Conservation (phyloP, 2,888 invertebrate species). For the Tiliacea aurago region DNA sequence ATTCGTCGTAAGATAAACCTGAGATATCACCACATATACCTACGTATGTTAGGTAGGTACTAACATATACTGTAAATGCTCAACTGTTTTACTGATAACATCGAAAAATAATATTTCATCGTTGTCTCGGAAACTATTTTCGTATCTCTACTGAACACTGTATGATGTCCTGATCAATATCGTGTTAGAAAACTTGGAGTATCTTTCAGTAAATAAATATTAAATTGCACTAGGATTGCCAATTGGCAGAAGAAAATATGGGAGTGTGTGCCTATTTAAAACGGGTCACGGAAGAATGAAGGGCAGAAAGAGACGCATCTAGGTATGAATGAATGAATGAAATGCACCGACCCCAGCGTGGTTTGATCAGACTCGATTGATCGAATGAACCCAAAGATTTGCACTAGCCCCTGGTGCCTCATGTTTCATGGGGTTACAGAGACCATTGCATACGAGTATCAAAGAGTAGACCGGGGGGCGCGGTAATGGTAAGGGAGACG, state of each 20-base stretch:
- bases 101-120: slow-evolving; percentile 59
- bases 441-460: no score
- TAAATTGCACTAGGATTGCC: slow-evolving; percentile 1
- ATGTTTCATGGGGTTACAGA: no score
- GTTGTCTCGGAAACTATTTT: slow-evolving; percentile 32
- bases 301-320: background rate
- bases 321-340: no score
- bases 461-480: no score
- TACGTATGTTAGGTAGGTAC: slow-evolving; percentile 65
- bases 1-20: slow-evolving; percentile 75
- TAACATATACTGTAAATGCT: slow-evolving; percentile 16
- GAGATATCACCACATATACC: slow-evolving; percentile 61
- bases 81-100: slow-evolving; percentile 36
- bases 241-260: slow-evolving; percentile 11
- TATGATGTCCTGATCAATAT: slow-evolving; percentile 30
- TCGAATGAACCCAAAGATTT: no score
- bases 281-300: background rate
- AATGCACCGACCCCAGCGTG: no score
- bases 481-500: no score
- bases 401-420: no score
- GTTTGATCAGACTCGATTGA: no score
- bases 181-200: background rate
- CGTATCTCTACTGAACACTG: slow-evolving; percentile 25
- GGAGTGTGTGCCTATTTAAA: background rate
- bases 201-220: slow-evolving; percentile 17